A percentile compares a stretch with the other conserved stretches of the same genome.
phyloP scores from a whole-genome alignment of 2,113 vertebrate genomes.

The Chionis minor region DNA sequence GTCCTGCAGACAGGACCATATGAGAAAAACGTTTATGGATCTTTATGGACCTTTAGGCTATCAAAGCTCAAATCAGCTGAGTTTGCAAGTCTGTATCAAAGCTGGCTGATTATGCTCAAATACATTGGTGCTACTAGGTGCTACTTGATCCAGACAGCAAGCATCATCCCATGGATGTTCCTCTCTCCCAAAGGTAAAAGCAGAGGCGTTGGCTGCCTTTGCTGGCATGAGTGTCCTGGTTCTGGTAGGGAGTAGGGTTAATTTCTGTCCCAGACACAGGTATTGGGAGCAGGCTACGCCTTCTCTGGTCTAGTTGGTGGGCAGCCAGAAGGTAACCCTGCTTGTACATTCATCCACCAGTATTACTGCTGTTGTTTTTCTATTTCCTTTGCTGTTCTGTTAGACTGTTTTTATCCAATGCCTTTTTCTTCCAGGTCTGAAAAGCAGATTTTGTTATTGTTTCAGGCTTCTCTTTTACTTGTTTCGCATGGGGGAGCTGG shows the following conservation, averaged over 20 bases:
- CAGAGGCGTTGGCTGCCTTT: background rate
- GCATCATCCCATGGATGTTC: background rate
- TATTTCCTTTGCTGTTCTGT: too few relatives aligned
- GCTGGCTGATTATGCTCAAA: background rate
- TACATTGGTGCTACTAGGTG: background rate
- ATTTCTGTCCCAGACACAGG: too few relatives aligned
- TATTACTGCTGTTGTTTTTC: too few relatives aligned
- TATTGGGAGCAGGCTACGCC: too few relatives aligned
- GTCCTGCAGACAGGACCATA: background rate
- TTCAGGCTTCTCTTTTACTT: background rate
- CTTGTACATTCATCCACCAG: too few relatives aligned
- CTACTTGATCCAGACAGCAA: background rate
- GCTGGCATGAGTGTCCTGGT: too few relatives aligned
- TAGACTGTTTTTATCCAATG: too few relatives aligned
- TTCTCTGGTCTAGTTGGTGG: too few relatives aligned
- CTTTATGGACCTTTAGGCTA: background rate
- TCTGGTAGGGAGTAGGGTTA: too few relatives aligned
- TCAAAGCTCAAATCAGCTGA: background rate
- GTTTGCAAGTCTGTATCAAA: background rate
- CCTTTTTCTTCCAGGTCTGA: too few relatives aligned
- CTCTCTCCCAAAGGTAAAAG: background rate
- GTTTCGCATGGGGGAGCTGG: background rate
- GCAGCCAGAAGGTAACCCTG: too few relatives aligned
- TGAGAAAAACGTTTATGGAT: background rate
- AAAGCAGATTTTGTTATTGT: background rate